Conservation (phyloP, 2,888 invertebrate species). For the Tethea ocularis region DNA sequence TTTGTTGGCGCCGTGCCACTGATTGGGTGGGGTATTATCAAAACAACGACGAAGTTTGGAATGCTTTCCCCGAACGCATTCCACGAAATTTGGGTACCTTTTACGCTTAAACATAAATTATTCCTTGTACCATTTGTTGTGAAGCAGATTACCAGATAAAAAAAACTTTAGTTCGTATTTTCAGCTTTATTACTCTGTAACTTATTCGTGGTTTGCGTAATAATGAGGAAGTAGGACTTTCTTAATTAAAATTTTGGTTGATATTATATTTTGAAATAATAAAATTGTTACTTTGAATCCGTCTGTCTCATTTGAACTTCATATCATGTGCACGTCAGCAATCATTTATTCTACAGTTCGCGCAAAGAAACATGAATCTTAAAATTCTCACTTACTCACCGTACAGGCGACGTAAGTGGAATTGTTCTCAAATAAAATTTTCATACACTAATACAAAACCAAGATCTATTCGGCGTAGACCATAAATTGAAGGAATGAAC, state of each 20-base stretch:
- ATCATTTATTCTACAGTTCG: too few relatives aligned
- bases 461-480: slow-evolving; percentile 37
- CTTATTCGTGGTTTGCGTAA: neutral
- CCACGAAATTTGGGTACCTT: slow-evolving; percentile 46
- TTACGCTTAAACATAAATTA: slow-evolving; percentile 38
- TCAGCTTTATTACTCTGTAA: neutral
- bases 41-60: slow-evolving; percentile 50
- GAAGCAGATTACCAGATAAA: slow-evolving; percentile 14
- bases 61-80: slow-evolving; percentile 49
- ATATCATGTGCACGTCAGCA: too few relatives aligned
- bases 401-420: too few relatives aligned
- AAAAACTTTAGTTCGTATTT: neutral
- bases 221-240: neutral
- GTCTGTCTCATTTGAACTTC: too few relatives aligned
- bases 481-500: slow-evolving; percentile 63
- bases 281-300: too few relatives aligned
- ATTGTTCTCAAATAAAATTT: too few relatives aligned
- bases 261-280: neutral
- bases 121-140: slow-evolving; percentile 23
- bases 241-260: neutral
- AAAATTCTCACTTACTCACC: too few relatives aligned
- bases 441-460: slow-evolving; percentile 10
- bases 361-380: too few relatives aligned
- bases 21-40: slow-evolving; percentile 44
- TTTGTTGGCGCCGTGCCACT: slow-evolving; percentile 52